These are phyloP conservation scores for Scaptomyza caliginosa DNA, from an alignment of 2,888 invertebrate species.

Conservation along the genomic window DNA sequence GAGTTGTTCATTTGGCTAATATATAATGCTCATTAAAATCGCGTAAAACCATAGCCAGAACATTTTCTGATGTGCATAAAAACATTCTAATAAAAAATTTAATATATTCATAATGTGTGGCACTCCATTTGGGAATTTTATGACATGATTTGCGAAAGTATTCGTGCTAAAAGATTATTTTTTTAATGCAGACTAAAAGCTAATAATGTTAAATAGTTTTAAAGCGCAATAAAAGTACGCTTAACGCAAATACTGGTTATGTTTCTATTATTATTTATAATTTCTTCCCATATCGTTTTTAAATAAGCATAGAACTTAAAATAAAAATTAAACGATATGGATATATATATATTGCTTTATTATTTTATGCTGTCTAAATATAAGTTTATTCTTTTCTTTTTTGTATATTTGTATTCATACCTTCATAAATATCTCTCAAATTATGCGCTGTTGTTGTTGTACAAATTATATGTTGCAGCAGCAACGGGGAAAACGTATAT, in stretches of 20 bases:
- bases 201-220: not conserved
- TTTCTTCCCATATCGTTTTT: not conserved
- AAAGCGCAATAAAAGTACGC: not conserved
- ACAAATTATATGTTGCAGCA: constrained; percentile 15
- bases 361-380: not conserved
- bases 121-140: not conserved
- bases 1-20: constrained; percentile 44
- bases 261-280: not conserved
- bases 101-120: not conserved
- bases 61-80: constrained; percentile 41
- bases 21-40: constrained; percentile 60
- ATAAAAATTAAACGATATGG: not conserved
- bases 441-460: constrained; percentile 4
- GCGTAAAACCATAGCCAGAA: constrained; percentile 49
- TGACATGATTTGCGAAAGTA: not conserved
- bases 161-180: not conserved
- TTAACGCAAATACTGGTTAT: not conserved
- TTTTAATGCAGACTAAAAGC: constrained; percentile 3
- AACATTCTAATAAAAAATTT: constrained; percentile 32
- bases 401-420: not conserved
- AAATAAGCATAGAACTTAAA: not conserved
- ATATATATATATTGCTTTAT: not conserved
- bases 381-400: not conserved
- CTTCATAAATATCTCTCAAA: not conserved
- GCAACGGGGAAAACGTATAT: constrained; percentile 10